Percentiles rank a stretch among this genome's conserved stretches.
phyloP scores from a whole-genome alignment of 64 coral and sea anemone genomes.

The Stichodactyla helianthus region DNA sequence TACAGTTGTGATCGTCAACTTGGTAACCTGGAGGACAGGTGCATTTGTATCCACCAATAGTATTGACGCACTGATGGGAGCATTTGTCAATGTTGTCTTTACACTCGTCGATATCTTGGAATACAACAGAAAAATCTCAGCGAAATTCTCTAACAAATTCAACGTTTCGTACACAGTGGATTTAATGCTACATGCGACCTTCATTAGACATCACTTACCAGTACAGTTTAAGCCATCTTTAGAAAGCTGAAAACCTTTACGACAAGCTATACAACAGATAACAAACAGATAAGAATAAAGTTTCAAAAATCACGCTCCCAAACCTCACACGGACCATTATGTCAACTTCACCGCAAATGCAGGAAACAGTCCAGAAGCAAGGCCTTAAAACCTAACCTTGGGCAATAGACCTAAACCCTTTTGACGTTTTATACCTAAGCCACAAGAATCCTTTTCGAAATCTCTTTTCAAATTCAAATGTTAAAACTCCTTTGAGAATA shows the following conservation, averaged over 20 bases:
- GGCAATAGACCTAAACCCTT: too few species aligned
- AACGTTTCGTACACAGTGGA: too few species aligned
- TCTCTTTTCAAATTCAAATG: too few species aligned
- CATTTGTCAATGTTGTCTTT: neutral
- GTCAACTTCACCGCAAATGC: too few species aligned
- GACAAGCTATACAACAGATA: neutral
- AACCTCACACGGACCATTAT: too few species aligned
- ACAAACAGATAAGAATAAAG: neutral
- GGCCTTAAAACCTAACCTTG: too few species aligned
- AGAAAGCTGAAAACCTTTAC: neutral
- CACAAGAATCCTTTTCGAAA: too few species aligned
- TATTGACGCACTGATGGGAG: conserved; percentile 16
- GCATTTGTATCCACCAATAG: conserved; percentile 14
- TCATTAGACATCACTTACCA: neutral
- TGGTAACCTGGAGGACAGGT: neutral
- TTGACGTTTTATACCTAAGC: too few species aligned
- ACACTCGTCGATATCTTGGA: conserved; percentile 23
- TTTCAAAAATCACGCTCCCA: neutral
- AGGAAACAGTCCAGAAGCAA: too few species aligned
- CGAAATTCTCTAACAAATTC: neutral
- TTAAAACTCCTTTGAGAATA: too few species aligned
- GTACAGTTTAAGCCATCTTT: neutral
- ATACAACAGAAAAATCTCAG: neutral
- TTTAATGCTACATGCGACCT: too few species aligned
- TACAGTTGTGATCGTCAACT: neutral